A percentile compares a stretch with the other conserved stretches of the same genome.
These are phyloP conservation scores for Lonchura striata DNA, from an alignment of 2,113 vertebrate species.

Conservation along the genomic window DNA sequence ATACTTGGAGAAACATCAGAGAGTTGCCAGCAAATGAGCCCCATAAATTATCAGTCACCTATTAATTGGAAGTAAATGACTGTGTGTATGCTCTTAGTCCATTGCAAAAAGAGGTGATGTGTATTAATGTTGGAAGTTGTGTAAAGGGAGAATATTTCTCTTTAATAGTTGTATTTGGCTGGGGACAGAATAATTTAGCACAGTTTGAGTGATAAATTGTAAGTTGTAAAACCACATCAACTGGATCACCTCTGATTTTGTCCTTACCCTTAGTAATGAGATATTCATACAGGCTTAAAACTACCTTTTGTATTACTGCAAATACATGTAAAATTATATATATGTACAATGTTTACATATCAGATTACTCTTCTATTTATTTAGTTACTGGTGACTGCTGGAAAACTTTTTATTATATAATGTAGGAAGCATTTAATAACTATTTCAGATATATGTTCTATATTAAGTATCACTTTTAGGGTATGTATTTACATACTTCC, in stretches of 20 bases:
- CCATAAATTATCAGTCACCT: background rate
- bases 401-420: background rate
- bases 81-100: background rate
- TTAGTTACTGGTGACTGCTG: background rate
- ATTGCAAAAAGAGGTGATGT: background rate
- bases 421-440: background rate
- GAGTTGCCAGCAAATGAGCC: background rate
- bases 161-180: background rate
- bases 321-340: background rate
- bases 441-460: background rate
- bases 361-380: background rate
- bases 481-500: background rate
- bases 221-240: background rate
- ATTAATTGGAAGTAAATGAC: background rate
- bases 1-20: background rate
- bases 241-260: background rate
- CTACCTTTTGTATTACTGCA: background rate
- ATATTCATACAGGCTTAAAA: background rate
- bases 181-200: background rate
- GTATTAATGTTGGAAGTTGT: background rate
- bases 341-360: background rate
- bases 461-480: background rate
- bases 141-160: background rate
- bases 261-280: background rate
- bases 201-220: background rate